Evolutionary conservation across 2,113 vertebrate species (phyloP).

Genomic region (Sakesphorus luctuosus): DNA sequence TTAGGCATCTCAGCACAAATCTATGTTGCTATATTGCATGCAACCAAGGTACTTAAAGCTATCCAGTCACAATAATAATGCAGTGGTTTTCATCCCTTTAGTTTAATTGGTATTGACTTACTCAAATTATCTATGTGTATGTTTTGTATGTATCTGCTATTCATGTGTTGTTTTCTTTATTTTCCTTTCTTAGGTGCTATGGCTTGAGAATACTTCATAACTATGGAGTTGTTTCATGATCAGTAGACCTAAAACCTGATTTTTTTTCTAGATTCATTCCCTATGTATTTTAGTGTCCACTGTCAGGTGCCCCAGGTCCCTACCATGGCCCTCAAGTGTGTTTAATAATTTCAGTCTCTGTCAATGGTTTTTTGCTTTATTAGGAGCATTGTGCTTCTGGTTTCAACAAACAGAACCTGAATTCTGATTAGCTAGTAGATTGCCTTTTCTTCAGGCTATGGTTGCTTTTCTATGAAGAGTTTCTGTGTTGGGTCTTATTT

Average conservation of each 20-base stretch:
- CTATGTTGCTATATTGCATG: conserved; percentile 32
- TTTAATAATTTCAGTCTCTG: background rate
- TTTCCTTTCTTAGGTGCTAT: background rate
- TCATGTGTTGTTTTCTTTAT: background rate
- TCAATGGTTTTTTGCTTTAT: background rate
- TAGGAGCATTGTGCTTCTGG: rapidly evolving
- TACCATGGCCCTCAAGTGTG: background rate
- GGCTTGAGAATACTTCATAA: background rate
- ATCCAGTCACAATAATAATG: conserved; percentile 7
- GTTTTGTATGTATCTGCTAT: background rate
- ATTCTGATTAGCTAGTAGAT: background rate
- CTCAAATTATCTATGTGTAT: conserved; percentile 19
- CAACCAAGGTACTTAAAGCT: conserved; percentile 42
- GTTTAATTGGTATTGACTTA: conserved; percentile 70
- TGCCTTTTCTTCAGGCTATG: background rate
- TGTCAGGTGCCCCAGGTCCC: background rate
- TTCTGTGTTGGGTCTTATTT: background rate
- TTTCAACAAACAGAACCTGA: background rate
- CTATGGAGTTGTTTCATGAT: background rate
- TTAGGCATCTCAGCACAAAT: conserved; percentile 51
- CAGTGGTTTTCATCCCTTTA: conserved; percentile 24
- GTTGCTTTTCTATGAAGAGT: background rate
- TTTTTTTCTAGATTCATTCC: background rate
- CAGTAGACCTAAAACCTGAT: background rate
- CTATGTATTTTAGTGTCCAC: background rate